phyloP scores from a whole-genome alignment of 2,888 invertebrate genomes.

The Fissipunctia ypsillon region DNA sequence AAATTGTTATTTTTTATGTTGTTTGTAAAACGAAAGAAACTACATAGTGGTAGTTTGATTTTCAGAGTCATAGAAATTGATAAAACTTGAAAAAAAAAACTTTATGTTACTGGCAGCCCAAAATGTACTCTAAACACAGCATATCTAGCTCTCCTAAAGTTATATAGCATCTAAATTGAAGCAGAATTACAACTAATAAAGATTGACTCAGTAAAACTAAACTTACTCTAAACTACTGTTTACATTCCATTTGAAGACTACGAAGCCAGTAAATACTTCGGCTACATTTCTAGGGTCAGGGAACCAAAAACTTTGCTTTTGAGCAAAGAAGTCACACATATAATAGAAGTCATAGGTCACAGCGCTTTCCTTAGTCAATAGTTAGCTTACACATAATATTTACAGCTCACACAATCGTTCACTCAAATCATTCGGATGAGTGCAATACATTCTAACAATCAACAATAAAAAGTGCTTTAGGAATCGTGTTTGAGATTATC shows the following conservation, averaged over 20 bases:
- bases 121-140: constrained; percentile 65
- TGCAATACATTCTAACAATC: constrained; percentile 84
- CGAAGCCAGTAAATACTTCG: constrained; percentile 53
- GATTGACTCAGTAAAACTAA: constrained; percentile 47
- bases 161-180: constrained; percentile 68
- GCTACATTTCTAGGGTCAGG: constrained; percentile 41
- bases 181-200: constrained; percentile 54
- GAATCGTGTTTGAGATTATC: constrained; percentile 72
- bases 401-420: constrained; percentile 81
- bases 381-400: constrained; percentile 79
- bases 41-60: not conserved
- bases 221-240: constrained; percentile 62
- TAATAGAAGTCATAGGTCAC: constrained; percentile 82
- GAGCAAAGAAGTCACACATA: constrained; percentile 81
- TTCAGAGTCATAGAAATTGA: not conserved
- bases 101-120: constrained; percentile 54
- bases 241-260: constrained; percentile 55
- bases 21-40: not conserved
- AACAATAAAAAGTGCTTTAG: constrained; percentile 84
- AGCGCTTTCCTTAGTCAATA: constrained; percentile 82
- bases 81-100: not conserved
- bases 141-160: constrained; percentile 77
- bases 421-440: constrained; percentile 78
- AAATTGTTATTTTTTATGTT: not conserved
- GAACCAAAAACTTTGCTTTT: constrained; percentile 74